phyloP scores from a whole-genome alignment of 2,888 invertebrate genomes.

The Chalcosyrphus nemorum region DNA sequence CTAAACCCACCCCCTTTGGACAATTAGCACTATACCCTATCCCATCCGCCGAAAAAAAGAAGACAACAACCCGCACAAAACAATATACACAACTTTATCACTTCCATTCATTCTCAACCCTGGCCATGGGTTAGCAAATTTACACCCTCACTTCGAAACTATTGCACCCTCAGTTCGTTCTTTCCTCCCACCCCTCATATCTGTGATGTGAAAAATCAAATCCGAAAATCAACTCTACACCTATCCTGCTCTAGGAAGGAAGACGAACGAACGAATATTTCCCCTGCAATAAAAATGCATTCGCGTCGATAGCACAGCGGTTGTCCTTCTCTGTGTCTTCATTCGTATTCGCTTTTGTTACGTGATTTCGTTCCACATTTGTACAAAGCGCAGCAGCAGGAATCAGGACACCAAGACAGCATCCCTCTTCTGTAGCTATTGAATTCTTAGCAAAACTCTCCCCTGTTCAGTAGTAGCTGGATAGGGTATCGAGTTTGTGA shows the following conservation, averaged over 20 bases:
- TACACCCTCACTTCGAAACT: constrained; percentile 57
- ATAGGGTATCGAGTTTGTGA: constrained; percentile 79
- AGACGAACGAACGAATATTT: constrained; percentile 13
- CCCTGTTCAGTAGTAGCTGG: constrained; percentile 81
- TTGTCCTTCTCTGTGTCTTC: constrained; percentile 59
- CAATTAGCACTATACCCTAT: constrained; percentile 48
- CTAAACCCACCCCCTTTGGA: not conserved
- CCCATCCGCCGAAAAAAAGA: constrained; percentile 2
- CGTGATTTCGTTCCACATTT: constrained; percentile 64
- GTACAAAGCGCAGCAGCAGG: constrained; percentile 70
- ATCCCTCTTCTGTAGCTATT: constrained; percentile 70
- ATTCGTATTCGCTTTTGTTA: constrained; percentile 26
- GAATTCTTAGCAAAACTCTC: constrained; percentile 73
- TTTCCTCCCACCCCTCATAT: not conserved
- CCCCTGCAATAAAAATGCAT: constrained; percentile 65
- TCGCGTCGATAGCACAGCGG: constrained; percentile 46
- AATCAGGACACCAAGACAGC: constrained; percentile 70
- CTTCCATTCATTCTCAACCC: constrained; percentile 62
- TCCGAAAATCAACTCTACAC: constrained; percentile 42
- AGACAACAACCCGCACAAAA: constrained; percentile 24
- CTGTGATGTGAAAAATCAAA: constrained; percentile 52
- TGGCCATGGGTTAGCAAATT: constrained; percentile 64
- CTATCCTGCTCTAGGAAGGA: constrained; percentile 45
- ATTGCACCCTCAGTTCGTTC: constrained; percentile 11
- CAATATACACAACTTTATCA: constrained; percentile 36